Base-by-base conservation (phyloP, 2,113 vertebrate genomes). In the Procapra przewalskii region DNA sequence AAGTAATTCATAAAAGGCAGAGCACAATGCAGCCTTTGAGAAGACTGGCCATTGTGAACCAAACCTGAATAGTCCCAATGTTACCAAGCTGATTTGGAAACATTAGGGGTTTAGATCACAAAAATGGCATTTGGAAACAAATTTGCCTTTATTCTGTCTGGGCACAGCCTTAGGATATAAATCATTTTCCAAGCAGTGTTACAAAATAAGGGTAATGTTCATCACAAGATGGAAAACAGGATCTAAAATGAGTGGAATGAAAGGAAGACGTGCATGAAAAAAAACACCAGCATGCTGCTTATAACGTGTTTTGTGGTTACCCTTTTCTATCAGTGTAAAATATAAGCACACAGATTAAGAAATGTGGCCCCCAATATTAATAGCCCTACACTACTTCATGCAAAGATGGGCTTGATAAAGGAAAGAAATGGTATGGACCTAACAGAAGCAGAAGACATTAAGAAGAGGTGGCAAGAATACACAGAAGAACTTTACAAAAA, bases 91-190 rank as follows among this genome's bases (percentile, higher is more conserved):
- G 62, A 98, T 96, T 88, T 50, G 88, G 84, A 97, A 93, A 97
- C 77, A 67, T 43, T 40, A 91, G 31, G 86, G 90, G 59, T 96
- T 98, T 95, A 96, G 83, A 91, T 98, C 95, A 97, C 97, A 98
- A 89, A 97, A 96, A 98, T 94, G 84, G 79, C 95, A 98, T 98
- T 96, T 88, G 91, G 97, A 96, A 97, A 97, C 59, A 98, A 98
- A 96, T 97, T 98, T 97, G 6, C 55, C 97, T 98, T 98, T 98
- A 87, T 57, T 0, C 67, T 98, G 92, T 15, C 0, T 4, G 88
- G 45, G 96, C 95, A 54, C 75, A 21, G 75, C 89, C 94, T 95
- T 95, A 95, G 31, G 45, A 97, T 67, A 54, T 97, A 97, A 98
- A 97, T 92, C 17, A 95, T 55, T 94, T 71, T 62, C 12, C 80